Evolutionary conservation across 2,888 invertebrate species (phyloP).

Genomic region (Mongoloraphidia duomilia): DNA sequence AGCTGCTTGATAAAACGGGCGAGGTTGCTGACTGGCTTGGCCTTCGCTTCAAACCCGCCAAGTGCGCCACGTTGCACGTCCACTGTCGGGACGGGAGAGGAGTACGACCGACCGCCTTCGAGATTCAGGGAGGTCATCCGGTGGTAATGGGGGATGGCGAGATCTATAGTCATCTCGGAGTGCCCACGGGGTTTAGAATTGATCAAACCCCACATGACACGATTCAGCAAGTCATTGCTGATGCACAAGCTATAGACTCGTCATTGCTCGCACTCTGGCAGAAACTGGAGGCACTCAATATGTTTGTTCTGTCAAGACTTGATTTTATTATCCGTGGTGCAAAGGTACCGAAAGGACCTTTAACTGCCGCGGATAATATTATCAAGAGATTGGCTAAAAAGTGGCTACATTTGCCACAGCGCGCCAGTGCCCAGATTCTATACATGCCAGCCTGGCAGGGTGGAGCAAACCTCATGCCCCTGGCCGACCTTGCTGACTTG

Average conservation of each 20-base stretch:
- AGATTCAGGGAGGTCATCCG: too few relatives aligned
- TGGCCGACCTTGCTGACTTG: conserved; percentile 19
- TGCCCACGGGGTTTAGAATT: too few relatives aligned
- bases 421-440: conserved; percentile 19
- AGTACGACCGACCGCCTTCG: too few relatives aligned
- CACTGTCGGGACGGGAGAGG: too few relatives aligned
- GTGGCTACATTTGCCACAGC: conserved; percentile 21
- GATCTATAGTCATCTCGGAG: too few relatives aligned
- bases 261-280: conserved; percentile 15
- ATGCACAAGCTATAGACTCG: conserved; percentile 4
- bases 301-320: conserved; percentile 18
- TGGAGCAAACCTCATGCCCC: conserved; percentile 20
- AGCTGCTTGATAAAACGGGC: not conserved
- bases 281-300: conserved; percentile 11
- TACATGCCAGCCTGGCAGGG: conserved; percentile 15
- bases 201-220: too few relatives aligned
- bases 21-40: too few relatives aligned
- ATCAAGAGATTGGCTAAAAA: conserved; percentile 15
- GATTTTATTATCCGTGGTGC: conserved; percentile 19
- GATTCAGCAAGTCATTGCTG: not conserved
- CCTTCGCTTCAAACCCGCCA: too few relatives aligned
- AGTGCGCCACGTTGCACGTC: too few relatives aligned
- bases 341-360: conserved; percentile 14
- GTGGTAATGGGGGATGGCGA: too few relatives aligned
- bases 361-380: conserved; percentile 15